Percentiles rank a stretch among this genome's conserved stretches.
Evolutionary conservation across 2,797 vertebrate genomes (phyloP).

Genomic region (Megalops cyprinoides): DNA sequence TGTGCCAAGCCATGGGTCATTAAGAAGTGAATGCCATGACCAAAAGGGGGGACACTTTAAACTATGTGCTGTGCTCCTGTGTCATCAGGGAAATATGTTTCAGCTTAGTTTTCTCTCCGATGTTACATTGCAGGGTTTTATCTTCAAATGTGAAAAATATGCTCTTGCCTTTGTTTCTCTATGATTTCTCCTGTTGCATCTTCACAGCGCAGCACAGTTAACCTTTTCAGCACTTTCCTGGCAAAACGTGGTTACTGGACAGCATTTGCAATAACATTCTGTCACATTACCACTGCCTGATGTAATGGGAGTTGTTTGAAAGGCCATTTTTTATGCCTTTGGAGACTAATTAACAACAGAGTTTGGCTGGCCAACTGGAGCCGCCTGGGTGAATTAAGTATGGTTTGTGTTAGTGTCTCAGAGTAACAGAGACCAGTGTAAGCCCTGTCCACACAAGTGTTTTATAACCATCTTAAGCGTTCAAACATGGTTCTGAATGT

Average conservation of each 20-base stretch:
- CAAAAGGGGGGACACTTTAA: constrained; percentile 80
- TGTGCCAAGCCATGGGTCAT: constrained; percentile 84
- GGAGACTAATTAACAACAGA: constrained; percentile 14
- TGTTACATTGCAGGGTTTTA: background rate
- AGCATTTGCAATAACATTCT: background rate
- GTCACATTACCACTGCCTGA: constrained; percentile 7
- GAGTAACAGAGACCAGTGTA: background rate
- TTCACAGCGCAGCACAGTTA: background rate
- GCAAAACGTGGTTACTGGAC: background rate
- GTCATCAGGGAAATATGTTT: constrained; percentile 73
- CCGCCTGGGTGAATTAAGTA: background rate
- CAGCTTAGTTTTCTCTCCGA: background rate
- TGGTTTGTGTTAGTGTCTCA: background rate
- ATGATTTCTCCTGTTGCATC: background rate
- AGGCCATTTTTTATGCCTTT: background rate
- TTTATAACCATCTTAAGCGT: too few species aligned
- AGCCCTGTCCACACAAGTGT: background rate
- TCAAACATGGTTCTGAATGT: too few species aligned
- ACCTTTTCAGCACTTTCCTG: background rate
- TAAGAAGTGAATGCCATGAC: constrained; percentile 85
- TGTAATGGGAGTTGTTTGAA: constrained; percentile 7
- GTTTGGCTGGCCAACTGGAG: background rate
- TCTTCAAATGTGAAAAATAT: too few species aligned
- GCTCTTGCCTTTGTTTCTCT: background rate
- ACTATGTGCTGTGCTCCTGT: constrained; percentile 76